Base-by-base conservation (phyloP, 2,888 invertebrate genomes). In the Periphyllus acericola region DNA sequence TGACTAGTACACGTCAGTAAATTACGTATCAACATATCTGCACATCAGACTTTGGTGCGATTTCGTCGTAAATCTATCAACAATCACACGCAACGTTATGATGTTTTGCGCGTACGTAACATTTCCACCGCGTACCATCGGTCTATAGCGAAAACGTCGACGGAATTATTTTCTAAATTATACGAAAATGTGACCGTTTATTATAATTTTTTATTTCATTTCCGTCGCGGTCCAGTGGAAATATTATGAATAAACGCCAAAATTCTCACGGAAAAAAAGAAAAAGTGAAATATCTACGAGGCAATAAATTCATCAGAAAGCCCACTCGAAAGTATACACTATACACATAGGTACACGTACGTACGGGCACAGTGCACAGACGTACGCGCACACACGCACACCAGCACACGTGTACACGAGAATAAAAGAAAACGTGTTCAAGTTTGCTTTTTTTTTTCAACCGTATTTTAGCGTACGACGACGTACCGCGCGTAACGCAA, bases 301-400 rank as follows among this genome's bases (percentile, higher is more conserved):
- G 46, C 75, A 29, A 75, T 75, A 75, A 75, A 75, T 75, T 75
- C 75, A 46, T 75, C 75, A 75, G 17, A 46, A 46, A 75, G n/a
- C 75, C 75, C 46, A 46, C 75, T n/a, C n/a, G n/a, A 46, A 75
- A 40, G 36, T n/a, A n/a, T 29, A 76, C 14, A 25, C 21, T 60
- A 25, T 60, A 52, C 14, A 17, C 3, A 25, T 36, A 76, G 29
- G 9, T n/a, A 68, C n/a, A 25, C 60, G 36, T 36, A 36, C 6
- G 36, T 36, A 36, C 6, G 36, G 36, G 6, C 36, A 5, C 36
- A 6, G 6, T 6, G 36, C 6, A 36, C 6, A 36, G 6, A 36
- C 6, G 46, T 8, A 29, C 14, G 17, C 4, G 46, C 8, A 40
- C 46, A 25, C 6, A 29, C 46, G 21, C 25, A 60, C 60, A 60